These are phyloP conservation scores for Apamea anceps DNA, from an alignment of 2,888 invertebrate species.

Conservation along the genomic window DNA sequence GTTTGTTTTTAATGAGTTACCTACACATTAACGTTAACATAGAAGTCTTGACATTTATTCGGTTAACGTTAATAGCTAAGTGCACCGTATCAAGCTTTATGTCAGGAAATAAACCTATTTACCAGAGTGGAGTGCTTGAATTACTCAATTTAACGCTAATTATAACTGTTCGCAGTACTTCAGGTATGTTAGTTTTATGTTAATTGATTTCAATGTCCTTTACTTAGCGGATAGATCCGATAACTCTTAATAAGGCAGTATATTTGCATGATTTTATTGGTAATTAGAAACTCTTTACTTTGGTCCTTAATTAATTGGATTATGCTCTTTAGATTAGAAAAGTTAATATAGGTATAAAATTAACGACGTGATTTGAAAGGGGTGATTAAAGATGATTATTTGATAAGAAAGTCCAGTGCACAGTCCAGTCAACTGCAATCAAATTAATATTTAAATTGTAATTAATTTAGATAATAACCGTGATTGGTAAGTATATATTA, in stretches of 20 bases:
- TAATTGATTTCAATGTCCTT: constrained; percentile 16
- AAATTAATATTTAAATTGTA: constrained; percentile 20
- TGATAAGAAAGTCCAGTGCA: neutral
- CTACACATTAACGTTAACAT: neutral
- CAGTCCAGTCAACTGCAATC: constrained; percentile 15
- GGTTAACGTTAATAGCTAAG: constrained; percentile 11
- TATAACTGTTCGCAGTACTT: constrained; percentile 26
- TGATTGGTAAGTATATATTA: neutral
- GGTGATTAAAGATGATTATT: neutral
- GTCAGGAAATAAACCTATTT: constrained; percentile 37
- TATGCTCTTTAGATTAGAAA: constrained; percentile 15
- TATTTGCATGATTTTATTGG: constrained; percentile 12
- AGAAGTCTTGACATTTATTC: constrained; percentile 20
- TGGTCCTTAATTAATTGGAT: constrained; percentile 7
- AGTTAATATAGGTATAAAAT: constrained; percentile 5
- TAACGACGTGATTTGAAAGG: constrained; percentile 4
- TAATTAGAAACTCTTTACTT: neutral
- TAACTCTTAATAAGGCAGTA: constrained; percentile 21
- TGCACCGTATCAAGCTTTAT: constrained; percentile 31
- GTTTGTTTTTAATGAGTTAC: neutral
- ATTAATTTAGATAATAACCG: neutral
- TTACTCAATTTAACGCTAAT: constrained; percentile 41
- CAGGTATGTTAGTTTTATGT: constrained; percentile 33
- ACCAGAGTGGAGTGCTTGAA: constrained; percentile 1
- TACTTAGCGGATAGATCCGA: constrained; percentile 6